Base-by-base conservation (phyloP, 2,888 invertebrate species). In the Argynnis bischoffii region DNA sequence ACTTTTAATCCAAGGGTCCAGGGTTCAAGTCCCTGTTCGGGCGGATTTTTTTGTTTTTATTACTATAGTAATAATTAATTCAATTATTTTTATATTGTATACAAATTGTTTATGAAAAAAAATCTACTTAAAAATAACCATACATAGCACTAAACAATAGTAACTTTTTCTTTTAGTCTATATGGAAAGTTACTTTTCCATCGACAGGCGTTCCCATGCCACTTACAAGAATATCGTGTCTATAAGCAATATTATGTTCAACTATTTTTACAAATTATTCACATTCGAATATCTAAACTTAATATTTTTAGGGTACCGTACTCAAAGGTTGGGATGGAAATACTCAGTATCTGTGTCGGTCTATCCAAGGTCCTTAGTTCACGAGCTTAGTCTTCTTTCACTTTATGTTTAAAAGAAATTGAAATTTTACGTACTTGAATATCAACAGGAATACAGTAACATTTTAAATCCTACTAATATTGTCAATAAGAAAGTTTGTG, bases 21-120 rank as follows among this genome's bases (percentile, higher is more conserved):
- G 95, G 95, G 95, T 95, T 95, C 95, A 95, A 95, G 95, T 94
- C 95, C 95, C 95, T 95, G 95, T 94, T 94, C 94, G 94, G 94
- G 94, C 94, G 94, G 72, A 56, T 16, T 67, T 14, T 50, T 64
- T 90, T 87, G 78, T 55, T 41, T n/a, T n/a, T n/a, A n/a, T n/a
- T 31, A 46, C 31, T 67, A n/a, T n/a, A n/a, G 11, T 46, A 51
- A 16, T 16, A 51, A 51, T 61, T 16, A 51, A 51, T 61, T 16
- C 16, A n/a, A 5, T 5, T 60, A 35, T 16, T 31, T 26, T 35
- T 64, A 21, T 48, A 55, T 14, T 16, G 35, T 56, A 8, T 26
- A 6, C 26, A n/a, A 26, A 21, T 35, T 50, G 41, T 26, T 13
- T 0, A n/a, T 21, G 26, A 18, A n/a, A 35, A 55, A 55, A 13